Evolutionary conservation across 1,140 invertebrate genomes (phyloP), one percentile per base, ranked within the genome.

Genomic region (Teleopsis dalmanni): DNA sequence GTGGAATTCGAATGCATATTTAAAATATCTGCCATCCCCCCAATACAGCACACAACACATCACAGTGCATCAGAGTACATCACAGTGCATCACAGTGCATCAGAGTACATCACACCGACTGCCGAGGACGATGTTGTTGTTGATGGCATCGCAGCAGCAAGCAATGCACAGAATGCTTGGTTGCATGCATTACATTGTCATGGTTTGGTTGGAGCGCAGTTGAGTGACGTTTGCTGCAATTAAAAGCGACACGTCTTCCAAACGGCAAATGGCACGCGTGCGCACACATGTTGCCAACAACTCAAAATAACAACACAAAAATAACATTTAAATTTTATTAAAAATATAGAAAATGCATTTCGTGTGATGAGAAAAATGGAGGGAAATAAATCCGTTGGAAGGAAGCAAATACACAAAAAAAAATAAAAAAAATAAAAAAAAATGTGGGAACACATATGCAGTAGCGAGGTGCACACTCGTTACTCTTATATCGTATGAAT

Each of bases 231-330:
- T 22, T 14, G 36, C 18, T 22, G 7, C 47, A 48, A 38, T 48
- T 38, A 38, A 48, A 48, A 34, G 57, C 59, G 53, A 62, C 48
- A 59, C 26, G 10, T 9, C 19, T 19, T 43, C 25, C 26, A 7
- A 29, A 14, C 26, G 21, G 41, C 26, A 23, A 27, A 31, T 46
- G 44, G 44, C 44, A 46, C 44, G 44, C 44, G 44, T 46, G 44
- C 44, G 44, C 44, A 46, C 44, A 46, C 33, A 46, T 46, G 44
- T 29, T 14, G 31, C 13, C 21, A 26, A 4, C 23, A 11, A 14
- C 19, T n/a, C 19, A 3, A 9, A n/a, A 23, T n/a, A n/a, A 23
- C 10, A n/a, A 16, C 37, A 22, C 37, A 40, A 31, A 31, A 7
- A 31, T 9, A 7, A 31, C 27, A 31, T 31, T 31, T 31, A n/a